phyloP scores from a whole-genome alignment of 2,797 vertebrate species.

The Cyclura pinguis region DNA sequence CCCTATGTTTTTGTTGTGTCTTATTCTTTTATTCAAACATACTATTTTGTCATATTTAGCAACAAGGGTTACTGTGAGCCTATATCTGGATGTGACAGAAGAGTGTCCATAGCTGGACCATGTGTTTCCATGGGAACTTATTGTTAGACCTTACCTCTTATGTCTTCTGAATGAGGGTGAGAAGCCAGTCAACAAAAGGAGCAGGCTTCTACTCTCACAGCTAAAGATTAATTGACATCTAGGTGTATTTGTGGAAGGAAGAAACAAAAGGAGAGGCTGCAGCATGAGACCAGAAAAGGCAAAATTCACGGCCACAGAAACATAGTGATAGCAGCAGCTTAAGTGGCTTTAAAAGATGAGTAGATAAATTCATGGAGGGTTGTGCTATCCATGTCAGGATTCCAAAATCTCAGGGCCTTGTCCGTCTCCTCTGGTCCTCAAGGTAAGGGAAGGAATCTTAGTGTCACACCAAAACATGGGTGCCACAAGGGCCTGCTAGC shows the following conservation, averaged over 20 bases:
- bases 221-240: neutral
- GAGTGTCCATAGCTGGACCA: neutral
- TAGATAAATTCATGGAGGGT: neutral
- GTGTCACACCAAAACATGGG: no score
- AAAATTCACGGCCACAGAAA: neutral
- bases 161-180: neutral
- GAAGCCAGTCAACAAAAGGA: neutral
- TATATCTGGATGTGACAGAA: neutral
- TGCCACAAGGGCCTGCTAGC: no score
- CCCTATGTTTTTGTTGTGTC: neutral
- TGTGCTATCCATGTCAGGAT: no score
- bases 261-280: neutral
- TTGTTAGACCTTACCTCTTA: neutral
- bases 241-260: neutral
- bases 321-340: neutral
- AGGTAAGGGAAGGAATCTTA: no score
- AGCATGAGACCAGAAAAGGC: neutral
- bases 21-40: neutral
- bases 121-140: conserved; percentile 9
- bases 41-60: neutral
- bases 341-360: neutral
- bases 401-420: no score
- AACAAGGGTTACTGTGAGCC: neutral
- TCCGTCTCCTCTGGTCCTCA: no score
- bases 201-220: neutral